phyloP scores from a whole-genome alignment of 2,888 invertebrate species.

The Drosophila mayaguana region DNA sequence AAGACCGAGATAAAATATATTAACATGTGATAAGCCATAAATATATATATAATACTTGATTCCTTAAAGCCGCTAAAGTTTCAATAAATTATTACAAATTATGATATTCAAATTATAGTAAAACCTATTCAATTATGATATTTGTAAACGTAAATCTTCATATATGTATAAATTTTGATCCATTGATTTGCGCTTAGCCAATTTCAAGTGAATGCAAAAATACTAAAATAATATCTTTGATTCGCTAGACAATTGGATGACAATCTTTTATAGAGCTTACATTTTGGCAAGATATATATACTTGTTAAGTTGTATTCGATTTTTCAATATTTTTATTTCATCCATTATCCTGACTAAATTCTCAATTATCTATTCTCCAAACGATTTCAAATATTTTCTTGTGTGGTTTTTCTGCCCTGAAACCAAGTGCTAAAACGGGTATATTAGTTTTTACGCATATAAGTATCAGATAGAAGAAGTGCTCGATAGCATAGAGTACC shows the following conservation, averaged over 20 bases:
- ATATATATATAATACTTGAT: slow-evolving; percentile 4
- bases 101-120: neutral
- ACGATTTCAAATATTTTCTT: neutral
- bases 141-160: neutral
- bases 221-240: neutral
- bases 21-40: neutral
- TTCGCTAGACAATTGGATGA: slow-evolving; percentile 3
- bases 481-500: neutral
- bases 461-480: neutral
- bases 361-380: neutral
- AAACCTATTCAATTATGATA: neutral
- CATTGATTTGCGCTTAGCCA: neutral
- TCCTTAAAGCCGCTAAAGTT: neutral
- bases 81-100: neutral
- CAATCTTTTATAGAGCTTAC: neutral
- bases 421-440: neutral
- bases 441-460: neutral
- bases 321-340: neutral
- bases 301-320: neutral
- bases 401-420: neutral
- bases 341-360: slow-evolving; percentile 4
- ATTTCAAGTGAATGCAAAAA: neutral
- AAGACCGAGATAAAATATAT: slow-evolving; percentile 2
- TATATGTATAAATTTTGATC: neutral
- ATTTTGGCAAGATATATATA: slow-evolving; percentile 5